Conservation (phyloP, 2,797 vertebrate genomes). For the Thalassophryne amazonica region DNA sequence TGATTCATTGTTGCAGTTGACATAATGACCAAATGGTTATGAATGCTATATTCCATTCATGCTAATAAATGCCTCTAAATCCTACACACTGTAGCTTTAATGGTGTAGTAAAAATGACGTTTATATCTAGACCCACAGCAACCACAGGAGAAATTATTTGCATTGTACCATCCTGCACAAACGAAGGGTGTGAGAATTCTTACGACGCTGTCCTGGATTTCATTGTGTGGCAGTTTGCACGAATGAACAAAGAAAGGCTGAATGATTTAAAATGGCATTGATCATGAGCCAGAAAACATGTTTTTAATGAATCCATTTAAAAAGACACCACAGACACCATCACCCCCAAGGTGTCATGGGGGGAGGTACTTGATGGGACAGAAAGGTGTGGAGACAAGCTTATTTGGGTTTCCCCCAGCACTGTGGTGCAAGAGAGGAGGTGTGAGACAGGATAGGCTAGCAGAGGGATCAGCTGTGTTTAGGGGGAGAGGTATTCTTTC, state of each 20-base stretch:
- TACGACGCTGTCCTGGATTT: too few species aligned
- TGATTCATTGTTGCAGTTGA: too few species aligned
- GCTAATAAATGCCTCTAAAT: too few species aligned
- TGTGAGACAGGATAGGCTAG: not conserved
- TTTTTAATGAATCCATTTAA: slow-evolving; percentile 19
- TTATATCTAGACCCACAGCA: too few species aligned
- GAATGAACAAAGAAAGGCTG: slow-evolving; percentile 5
- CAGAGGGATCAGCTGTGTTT: slow-evolving; percentile 14
- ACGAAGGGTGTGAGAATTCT: too few species aligned
- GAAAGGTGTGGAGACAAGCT: not conserved
- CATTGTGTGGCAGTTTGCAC: slow-evolving; percentile 3
- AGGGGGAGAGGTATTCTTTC: not conserved
- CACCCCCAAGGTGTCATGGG: not conserved
- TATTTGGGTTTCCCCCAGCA: slow-evolving; percentile 2
- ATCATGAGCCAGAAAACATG: slow-evolving; percentile 5
- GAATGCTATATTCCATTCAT: too few species aligned
- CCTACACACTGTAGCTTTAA: too few species aligned
- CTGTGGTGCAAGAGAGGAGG: not conserved
- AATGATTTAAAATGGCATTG: slow-evolving; percentile 21
- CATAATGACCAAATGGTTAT: too few species aligned
- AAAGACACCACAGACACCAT: slow-evolving; percentile 19
- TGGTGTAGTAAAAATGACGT: too few species aligned
- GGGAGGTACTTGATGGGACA: not conserved
- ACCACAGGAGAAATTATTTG: too few species aligned
- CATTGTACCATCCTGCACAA: too few species aligned